Evolutionary conservation across 2,888 invertebrate genomes (phyloP), one percentile per base, ranked within the genome.

Genomic region (Coenonympha arcania): DNA sequence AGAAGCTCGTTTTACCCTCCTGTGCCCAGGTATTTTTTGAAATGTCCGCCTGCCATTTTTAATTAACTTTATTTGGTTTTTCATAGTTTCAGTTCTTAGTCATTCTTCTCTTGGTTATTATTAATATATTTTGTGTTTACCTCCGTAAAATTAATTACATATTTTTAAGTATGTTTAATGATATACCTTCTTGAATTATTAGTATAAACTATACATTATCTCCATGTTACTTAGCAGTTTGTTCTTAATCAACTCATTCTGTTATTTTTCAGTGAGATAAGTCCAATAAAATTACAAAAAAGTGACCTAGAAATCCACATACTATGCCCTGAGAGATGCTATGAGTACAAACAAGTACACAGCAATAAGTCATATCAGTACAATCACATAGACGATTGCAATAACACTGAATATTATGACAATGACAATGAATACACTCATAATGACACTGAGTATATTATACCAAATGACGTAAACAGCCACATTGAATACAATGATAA

Each of bases 1-100:
- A 53, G 80, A 4, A 81, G 76, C 33, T 57, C 79, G 37, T 82
- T 83, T 45, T 83, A 83, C 52, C 82, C 84, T 2, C 74, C 79
- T 0, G 28, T 83, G 0, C 82, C 82, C 40, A 79, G 79, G 84
- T 83, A 64, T 22, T 16, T 24, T n/a, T n/a, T n/a, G n/a, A n/a
- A n/a, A n/a, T n/a, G n/a, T n/a, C n/a, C n/a, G n/a, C n/a, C n/a
- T n/a, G n/a, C n/a, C n/a, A n/a, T n/a, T n/a, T n/a, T n/a, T n/a
- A n/a, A n/a, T n/a, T n/a, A n/a, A n/a, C n/a, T n/a, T n/a, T n/a
- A n/a, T n/a, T n/a, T n/a, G n/a, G n/a, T n/a, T n/a, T n/a, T n/a
- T n/a, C n/a, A n/a, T n/a, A n/a, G n/a, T n/a, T n/a, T n/a, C n/a
- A n/a, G n/a, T n/a, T n/a, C n/a, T n/a, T n/a, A n/a, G n/a, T n/a